These are phyloP conservation scores for Acipenser oxyrinchus DNA, from an alignment of 2,797 vertebrate genomes.

Conservation along the genomic window DNA sequence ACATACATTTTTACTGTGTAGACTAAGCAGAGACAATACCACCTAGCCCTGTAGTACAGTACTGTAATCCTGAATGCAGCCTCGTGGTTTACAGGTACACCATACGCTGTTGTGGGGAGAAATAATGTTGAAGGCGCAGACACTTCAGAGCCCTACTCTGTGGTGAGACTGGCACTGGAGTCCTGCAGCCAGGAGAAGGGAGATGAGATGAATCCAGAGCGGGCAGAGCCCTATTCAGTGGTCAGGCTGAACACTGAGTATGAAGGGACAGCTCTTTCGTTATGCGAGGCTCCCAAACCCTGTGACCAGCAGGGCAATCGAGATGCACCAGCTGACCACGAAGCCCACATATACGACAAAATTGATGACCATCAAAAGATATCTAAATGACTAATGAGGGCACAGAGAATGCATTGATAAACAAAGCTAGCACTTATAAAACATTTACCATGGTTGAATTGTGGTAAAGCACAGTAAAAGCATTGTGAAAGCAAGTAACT, in stretches of 20 bases:
- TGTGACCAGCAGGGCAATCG: constrained; percentile 6
- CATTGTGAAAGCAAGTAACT: too few relatives aligned
- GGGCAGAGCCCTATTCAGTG: constrained; percentile 7
- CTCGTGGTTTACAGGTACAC: constrained; percentile 2
- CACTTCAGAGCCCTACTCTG: constrained; percentile 5
- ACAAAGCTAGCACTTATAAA: too few relatives aligned
- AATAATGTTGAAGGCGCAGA: not conserved
- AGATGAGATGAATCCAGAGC: not conserved
- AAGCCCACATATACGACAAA: not conserved
- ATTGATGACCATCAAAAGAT: too few relatives aligned
- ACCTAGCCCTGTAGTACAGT: too few relatives aligned
- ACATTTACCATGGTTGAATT: too few relatives aligned
- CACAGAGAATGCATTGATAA: too few relatives aligned
- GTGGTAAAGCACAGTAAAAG: too few relatives aligned
- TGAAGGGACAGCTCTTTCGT: not conserved
- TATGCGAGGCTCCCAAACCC: not conserved
- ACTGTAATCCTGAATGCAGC: too few relatives aligned
- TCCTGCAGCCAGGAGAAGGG: not conserved
- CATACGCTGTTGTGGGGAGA: constrained; percentile 8
- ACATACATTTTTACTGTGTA: not conserved
- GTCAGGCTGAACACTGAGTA: not conserved
- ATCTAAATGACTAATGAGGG: too few relatives aligned
- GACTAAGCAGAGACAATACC: not conserved
- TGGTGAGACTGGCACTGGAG: not conserved
- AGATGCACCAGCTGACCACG: too few relatives aligned